phyloP scores from a whole-genome alignment of 2,113 vertebrate genomes.

The Piaya cayana region DNA sequence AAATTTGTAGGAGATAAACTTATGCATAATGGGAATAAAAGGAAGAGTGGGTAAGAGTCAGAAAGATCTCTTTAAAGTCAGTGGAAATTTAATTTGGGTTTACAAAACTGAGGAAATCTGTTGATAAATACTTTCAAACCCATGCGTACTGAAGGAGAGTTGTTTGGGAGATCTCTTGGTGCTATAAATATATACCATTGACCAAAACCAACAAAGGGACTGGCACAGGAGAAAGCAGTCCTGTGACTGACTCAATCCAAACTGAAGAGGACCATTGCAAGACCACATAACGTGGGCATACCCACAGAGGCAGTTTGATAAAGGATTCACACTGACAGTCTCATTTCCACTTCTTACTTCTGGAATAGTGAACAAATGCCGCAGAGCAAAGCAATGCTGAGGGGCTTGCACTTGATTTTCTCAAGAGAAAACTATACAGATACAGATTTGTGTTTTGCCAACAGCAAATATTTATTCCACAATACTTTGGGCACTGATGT shows the following conservation, averaged over 20 bases:
- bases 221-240: fast-evolving
- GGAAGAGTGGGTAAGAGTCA: not conserved
- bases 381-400: not conserved
- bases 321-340: not conserved
- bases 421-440: not conserved
- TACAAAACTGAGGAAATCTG: not conserved
- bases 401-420: not conserved
- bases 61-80: not conserved
- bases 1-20: not conserved
- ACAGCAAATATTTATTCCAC: slow-evolving; percentile 9
- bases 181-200: not conserved
- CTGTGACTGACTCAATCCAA: not conserved
- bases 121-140: not conserved
- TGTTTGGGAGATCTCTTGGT: not conserved
- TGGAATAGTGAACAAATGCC: slow-evolving; percentile 7
- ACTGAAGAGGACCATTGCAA: not conserved
- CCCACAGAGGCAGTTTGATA: not conserved
- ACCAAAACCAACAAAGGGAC: not conserved
- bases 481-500: slow-evolving; percentile 1
- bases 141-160: fast-evolving
- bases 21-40: not conserved
- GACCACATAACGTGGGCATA: not conserved
- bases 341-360: slow-evolving; percentile 26
- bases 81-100: not conserved
- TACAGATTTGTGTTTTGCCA: not conserved